A percentile compares a stretch with the other conserved stretches of the same genome.
These are phyloP conservation scores for Mustela lutreola DNA, from an alignment of 2,113 vertebrate genomes.

Conservation along the genomic window DNA sequence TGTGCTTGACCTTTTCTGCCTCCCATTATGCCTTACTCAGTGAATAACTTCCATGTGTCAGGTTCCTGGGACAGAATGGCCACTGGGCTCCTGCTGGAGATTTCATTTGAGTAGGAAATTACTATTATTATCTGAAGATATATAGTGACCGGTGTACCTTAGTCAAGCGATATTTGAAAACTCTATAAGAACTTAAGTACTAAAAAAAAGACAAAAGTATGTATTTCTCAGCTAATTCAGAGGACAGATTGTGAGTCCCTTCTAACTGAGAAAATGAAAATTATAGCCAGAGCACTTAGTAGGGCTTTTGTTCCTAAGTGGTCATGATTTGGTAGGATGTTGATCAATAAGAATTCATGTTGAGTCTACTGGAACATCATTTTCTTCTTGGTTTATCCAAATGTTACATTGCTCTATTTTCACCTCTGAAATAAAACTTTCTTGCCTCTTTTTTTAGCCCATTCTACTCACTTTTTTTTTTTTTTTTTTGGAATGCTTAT, in stretches of 20 bases:
- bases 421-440: background rate
- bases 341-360: background rate
- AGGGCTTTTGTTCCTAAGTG: background rate
- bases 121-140: background rate
- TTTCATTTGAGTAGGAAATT: background rate
- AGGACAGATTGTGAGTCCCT: background rate
- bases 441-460: background rate
- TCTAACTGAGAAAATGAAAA: conserved; percentile 24
- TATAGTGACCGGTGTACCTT: background rate
- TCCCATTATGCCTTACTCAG: background rate
- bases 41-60: background rate
- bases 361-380: background rate
- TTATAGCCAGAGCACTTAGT: background rate
- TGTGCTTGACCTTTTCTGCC: background rate
- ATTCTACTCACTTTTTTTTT: background rate
- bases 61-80: background rate
- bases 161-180: background rate
- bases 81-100: background rate
- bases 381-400: background rate
- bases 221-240: background rate
- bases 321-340: background rate
- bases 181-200: background rate
- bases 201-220: background rate
- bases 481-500: background rate
- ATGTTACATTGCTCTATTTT: background rate